Percentiles rank a stretch among this genome's conserved stretches.
Conservation (phyloP, 2,888 invertebrate genomes). For the Sminthurinus aureus region DNA sequence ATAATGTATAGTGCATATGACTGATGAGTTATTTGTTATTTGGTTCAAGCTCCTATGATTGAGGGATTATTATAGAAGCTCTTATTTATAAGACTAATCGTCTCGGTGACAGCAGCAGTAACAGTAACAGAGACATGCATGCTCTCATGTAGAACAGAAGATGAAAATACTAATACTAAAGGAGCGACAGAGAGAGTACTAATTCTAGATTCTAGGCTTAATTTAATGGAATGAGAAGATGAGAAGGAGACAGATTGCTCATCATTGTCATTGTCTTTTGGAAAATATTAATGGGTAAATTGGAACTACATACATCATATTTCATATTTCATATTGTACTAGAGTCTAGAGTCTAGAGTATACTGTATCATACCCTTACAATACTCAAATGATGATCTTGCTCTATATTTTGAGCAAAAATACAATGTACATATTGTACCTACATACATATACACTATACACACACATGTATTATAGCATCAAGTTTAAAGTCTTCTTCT, state of each 20-base stretch:
- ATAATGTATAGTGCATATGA: not conserved
- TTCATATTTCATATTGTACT: too few species aligned
- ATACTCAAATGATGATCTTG: not conserved
- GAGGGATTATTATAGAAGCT: not conserved
- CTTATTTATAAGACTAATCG: not conserved
- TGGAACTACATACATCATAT: too few species aligned
- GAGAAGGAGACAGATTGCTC: constrained; percentile 15
- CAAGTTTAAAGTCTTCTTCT: not conserved
- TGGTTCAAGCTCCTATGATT: not conserved
- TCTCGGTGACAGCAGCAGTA: not conserved
- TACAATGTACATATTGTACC: too few species aligned
- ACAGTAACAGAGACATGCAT: not conserved
- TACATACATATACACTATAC: too few species aligned
- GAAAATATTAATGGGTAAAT: not conserved
- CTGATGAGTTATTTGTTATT: not conserved
- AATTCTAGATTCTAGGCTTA: constrained; percentile 6
- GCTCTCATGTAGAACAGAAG: not conserved
- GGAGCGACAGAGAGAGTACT: not conserved
- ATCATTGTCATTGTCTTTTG: not conserved
- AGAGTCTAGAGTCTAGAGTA: not conserved
- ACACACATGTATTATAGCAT: not conserved
- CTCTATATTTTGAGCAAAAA: too few species aligned
- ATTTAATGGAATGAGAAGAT: constrained; percentile 11
- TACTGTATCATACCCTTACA: not conserved
- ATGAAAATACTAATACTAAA: not conserved